Base-by-base conservation (phyloP, 2,888 invertebrate species). In the Eustalomyia histrio region DNA sequence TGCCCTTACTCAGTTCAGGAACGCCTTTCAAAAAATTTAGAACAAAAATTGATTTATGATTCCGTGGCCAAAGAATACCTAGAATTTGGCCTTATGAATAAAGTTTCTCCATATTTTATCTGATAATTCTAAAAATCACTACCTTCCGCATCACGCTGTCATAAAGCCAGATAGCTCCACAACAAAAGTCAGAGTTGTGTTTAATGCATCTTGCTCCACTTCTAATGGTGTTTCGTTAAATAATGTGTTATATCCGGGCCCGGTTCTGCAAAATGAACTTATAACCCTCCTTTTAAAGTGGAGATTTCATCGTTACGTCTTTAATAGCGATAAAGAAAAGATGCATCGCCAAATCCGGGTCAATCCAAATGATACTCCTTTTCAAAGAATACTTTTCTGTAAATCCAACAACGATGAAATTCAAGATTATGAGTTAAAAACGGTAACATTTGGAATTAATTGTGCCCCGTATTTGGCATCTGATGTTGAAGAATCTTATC, bases 151-250 rank as follows among this genome's bases (percentile, higher is more conserved):
- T 14, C 55, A 63, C 10, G 55, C 72, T 5, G 63, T 72, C 2
- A 16, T 72, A 2, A 63, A 72, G n/a, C 63, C 63, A 6, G 63
- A 63, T 8, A 72, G 72, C n/a, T 35, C 72, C 10, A 72, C 63
- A 1, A 72, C 72, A 6, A 72, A 72, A 6, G 63, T 63, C 4
- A 21, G 53, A 12, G 55, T 63, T 5, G 72, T 72, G 8, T 63
- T 72, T 14, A 72, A 72, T 24, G 72, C 61, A 1, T 72, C 63
- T 1, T 72, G 24, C 14, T 17, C 43, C 21, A 53, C 55, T 6
- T 72, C 72, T 1, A 63, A 61, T 43, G 61, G 63, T 2, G 8
- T 47, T 5, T 53, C 35, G 0, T 24, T 72, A 10, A 72, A 63
- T 16, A 55, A 72, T 14, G 24, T 63, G 8, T 16, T 55, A 1